Conservation (phyloP, 2,113 vertebrate genomes). For the Tricholaema leucomelas region DNA sequence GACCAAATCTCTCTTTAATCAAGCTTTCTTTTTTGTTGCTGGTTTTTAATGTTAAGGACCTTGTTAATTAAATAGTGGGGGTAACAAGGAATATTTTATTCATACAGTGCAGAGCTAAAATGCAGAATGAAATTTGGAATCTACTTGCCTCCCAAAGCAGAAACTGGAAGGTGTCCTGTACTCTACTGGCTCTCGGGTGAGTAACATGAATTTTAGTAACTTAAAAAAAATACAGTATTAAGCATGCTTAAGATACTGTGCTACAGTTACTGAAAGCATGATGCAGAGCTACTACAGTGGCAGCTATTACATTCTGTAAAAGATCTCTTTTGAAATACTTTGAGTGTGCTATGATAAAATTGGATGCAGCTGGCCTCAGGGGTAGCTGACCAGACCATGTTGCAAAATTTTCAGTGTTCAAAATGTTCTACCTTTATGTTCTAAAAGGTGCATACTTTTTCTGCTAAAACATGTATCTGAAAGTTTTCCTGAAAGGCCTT, state of each 20-base stretch:
- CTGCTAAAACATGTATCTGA: neutral
- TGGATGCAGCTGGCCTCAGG: neutral
- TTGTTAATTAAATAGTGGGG: neutral
- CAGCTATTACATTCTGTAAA: neutral
- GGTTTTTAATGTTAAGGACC: neutral
- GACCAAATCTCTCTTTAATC: neutral
- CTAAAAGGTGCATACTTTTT: too few relatives aligned
- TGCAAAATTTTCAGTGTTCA: neutral
- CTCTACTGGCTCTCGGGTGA: conserved; percentile 94
- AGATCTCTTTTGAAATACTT: neutral
- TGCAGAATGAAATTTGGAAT: conserved; percentile 97
- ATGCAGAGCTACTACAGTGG: neutral
- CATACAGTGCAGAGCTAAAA: conserved; percentile 86
- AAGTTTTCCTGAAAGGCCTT: neutral
- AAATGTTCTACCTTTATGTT: neutral
- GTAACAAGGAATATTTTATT: conserved; percentile 34
- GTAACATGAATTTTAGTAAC: neutral
- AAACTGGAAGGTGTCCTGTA: conserved; percentile 88
- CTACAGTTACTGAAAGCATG: neutral
- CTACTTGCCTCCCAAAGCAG: conserved; percentile 91
- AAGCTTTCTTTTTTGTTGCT: neutral
- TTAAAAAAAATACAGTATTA: neutral
- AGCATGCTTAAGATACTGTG: neutral
- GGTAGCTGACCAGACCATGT: neutral
- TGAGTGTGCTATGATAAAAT: neutral